phyloP scores from a whole-genome alignment of 2,113 vertebrate species.

The Cariama cristata region DNA sequence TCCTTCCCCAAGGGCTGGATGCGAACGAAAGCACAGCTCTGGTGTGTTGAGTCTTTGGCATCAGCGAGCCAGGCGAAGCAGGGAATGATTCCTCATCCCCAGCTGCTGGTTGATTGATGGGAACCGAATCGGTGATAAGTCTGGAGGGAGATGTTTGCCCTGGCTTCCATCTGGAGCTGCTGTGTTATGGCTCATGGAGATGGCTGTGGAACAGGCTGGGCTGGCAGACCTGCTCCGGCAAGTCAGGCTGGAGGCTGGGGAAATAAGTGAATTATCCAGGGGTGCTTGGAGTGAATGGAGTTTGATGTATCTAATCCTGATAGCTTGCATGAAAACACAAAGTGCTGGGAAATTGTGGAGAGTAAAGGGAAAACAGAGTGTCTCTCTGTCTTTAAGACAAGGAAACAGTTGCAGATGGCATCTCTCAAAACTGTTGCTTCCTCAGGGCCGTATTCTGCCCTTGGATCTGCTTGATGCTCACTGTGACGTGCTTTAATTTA shows the following conservation, averaged over 20 bases:
- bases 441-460: background rate
- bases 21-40: background rate
- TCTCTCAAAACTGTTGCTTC: background rate
- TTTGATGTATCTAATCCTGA: slow-evolving; percentile 22
- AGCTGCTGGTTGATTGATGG: slow-evolving; percentile 79
- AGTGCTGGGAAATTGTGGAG: background rate
- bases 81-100: slow-evolving; percentile 41
- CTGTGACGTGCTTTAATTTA: slow-evolving; percentile 12
- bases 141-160: slow-evolving; percentile 73
- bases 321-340: slow-evolving; percentile 20
- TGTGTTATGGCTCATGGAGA: slow-evolving; percentile 66
- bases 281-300: slow-evolving; percentile 50
- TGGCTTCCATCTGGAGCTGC: slow-evolving; percentile 79
- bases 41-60: slow-evolving; percentile 33
- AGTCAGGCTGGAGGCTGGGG: slow-evolving; percentile 44
- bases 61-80: background rate
- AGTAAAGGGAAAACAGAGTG: background rate
- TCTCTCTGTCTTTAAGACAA: background rate
- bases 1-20: slow-evolving; percentile 4
- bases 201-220: slow-evolving; percentile 57
- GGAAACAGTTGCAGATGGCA: background rate
- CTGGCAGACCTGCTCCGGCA: slow-evolving; percentile 57
- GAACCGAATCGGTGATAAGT: slow-evolving; percentile 53
- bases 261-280: slow-evolving; percentile 47
- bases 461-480: background rate